Percentiles rank a stretch among this genome's conserved stretches.
Conservation (phyloP, 2,888 invertebrate genomes). For the Syrphus vitripennis region DNA sequence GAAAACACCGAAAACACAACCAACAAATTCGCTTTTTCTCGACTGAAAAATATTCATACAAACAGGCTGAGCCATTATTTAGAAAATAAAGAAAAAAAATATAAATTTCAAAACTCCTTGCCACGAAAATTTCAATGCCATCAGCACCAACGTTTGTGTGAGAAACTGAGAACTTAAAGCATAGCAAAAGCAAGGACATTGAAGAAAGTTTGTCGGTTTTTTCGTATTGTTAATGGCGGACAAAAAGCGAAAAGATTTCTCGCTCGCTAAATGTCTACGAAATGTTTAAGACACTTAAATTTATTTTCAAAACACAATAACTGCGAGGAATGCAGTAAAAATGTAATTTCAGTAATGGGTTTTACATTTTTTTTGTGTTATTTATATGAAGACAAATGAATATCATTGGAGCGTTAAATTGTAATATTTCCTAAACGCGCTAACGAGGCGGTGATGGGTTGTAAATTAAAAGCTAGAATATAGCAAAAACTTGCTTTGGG, state of each 20-base stretch:
- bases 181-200: conserved; percentile 28
- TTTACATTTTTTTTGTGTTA: not conserved
- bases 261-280: conserved; percentile 16
- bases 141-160: not conserved
- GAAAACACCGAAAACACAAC: not conserved
- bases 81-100: no score
- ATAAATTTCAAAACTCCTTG: conserved; percentile 26
- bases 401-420: conserved; percentile 29
- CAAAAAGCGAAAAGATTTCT: not conserved
- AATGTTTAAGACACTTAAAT: conserved; percentile 17
- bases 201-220: not conserved
- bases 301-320: conserved; percentile 25
- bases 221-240: not conserved
- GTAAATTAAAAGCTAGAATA: conserved; percentile 25
- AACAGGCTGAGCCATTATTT: conserved; percentile 8
- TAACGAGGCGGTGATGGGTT: conserved; percentile 15
- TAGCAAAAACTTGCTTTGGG: not conserved
- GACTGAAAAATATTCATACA: not conserved
- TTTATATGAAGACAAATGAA: conserved; percentile 18
- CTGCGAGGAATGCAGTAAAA: conserved; percentile 33
- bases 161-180: no score
- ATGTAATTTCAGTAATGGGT: conserved; percentile 27
- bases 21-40: not conserved
- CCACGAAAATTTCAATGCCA: not conserved
- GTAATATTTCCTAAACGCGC: conserved; percentile 10